phyloP scores from a whole-genome alignment of 1,140 invertebrate genomes.

The Eciton burchellii region DNA sequence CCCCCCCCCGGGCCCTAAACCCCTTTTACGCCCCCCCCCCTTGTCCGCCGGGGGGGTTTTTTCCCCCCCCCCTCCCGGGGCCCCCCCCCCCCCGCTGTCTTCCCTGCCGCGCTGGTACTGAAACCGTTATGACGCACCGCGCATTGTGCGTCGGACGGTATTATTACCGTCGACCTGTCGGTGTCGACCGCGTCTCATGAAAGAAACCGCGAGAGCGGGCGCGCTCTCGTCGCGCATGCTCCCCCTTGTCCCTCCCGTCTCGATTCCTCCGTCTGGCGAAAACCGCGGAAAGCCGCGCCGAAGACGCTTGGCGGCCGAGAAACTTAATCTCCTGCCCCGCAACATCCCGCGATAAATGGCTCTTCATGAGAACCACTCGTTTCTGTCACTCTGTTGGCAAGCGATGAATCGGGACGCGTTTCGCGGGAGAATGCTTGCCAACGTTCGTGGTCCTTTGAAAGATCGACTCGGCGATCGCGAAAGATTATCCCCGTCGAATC shows the following conservation, averaged over 20 bases:
- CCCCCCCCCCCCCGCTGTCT: constrained; percentile 39
- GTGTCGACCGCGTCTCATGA: constrained; percentile 28
- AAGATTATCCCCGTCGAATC: neutral
- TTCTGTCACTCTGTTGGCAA: too few species aligned
- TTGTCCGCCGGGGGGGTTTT: too few species aligned
- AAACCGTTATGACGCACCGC: constrained; percentile 52
- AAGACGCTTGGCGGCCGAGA: neutral
- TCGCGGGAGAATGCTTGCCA: too few species aligned
- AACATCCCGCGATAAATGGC: too few species aligned
- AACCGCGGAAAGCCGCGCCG: neutral
- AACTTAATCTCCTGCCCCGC: too few species aligned
- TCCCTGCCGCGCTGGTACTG: neutral
- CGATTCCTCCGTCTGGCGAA: neutral
- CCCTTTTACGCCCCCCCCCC: constrained; percentile 18
- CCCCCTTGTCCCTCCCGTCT: neutral
- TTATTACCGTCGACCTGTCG: constrained; percentile 61
- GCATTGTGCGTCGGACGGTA: constrained; percentile 63
- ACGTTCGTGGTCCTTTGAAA: too few species aligned
- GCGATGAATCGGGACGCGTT: too few species aligned
- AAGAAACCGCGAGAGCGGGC: constrained; percentile 35
- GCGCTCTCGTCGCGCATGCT: neutral
- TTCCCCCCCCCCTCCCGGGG: constrained; percentile 22
- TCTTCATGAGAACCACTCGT: too few species aligned
- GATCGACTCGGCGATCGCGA: too few species aligned
- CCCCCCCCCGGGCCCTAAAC: neutral